Evolutionary conservation across 2,888 invertebrate species (phyloP), one percentile per base, ranked within the genome.

Genomic region (Pristionchus exspectatus): DNA sequence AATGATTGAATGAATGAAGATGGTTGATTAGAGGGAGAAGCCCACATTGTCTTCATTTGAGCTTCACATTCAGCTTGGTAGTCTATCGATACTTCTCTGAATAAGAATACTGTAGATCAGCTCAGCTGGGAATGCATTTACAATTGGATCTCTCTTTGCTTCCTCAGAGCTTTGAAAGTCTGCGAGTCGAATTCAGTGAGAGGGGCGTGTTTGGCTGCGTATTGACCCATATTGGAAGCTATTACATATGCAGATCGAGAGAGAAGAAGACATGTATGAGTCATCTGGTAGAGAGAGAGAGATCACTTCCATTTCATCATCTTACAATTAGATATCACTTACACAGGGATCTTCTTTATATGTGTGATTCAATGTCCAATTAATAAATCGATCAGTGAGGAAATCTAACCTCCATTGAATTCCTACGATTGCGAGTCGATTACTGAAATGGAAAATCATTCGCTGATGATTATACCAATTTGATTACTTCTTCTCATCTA

Each of bases 41-140:
- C 77, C 88, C 88, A 88, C 38, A 88, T 30, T 38, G 88, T 81
- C 24, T 90, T 90, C n/a, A 90, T 83, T 74, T 91, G 90, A 5
- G 92, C 93, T 77, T 83, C 83, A 83, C 93, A 93, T 85, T 93
- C 93, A 0, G 92, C 92, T 89, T 93, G 93, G 2, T 90, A 91
- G 89, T 93, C 93, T 4, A 91, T 63, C 86, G 87, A 87, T 1
- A 88, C 85, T n/a, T 89, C 90, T 83, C 92, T 92, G 89, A 59
- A 91, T 87, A 56, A 84, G 33, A 24, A 88, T 50, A 50, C 38
- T 2, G 50, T 9, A 7, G 7, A 50, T 44, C 33, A 30, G 18
- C 50, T 33, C 5, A 21, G 21, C 33, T 16, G 33, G 0, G 72
- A 33, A 18, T 30, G 24, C 7, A 44, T 21, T 44, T 12, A 77